Evolutionary conservation across 2,797 vertebrate genomes (phyloP).

Genomic region (Loris lydekkerianus): DNA sequence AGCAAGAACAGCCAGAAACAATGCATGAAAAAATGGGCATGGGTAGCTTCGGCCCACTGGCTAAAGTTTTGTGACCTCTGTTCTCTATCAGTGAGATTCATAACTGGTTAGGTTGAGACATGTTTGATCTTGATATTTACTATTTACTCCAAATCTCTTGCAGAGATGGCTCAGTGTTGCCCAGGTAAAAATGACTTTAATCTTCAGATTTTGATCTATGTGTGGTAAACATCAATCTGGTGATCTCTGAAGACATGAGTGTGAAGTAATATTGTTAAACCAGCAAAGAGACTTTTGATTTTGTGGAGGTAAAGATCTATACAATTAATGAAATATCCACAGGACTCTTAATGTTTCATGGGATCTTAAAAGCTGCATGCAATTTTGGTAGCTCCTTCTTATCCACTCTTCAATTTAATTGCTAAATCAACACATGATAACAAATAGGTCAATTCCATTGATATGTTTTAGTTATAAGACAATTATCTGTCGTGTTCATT

Average conservation of each 20-base stretch:
- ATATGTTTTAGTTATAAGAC: slow-evolving; percentile 14
- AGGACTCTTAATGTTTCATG: slow-evolving; percentile 31
- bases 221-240: not conserved
- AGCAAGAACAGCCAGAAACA: not conserved
- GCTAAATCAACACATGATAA: slow-evolving; percentile 8
- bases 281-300: not conserved
- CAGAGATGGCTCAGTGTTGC: not conserved
- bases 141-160: slow-evolving; percentile 4
- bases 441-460: not conserved
- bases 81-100: not conserved
- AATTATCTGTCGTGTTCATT: slow-evolving; percentile 25
- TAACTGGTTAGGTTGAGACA: not conserved
- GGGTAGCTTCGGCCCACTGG: not conserved
- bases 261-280: not conserved
- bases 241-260: not conserved
- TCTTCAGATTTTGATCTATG: slow-evolving; percentile 28
- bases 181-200: slow-evolving; percentile 52
- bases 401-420: slow-evolving; percentile 50
- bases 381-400: slow-evolving; percentile 27
- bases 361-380: slow-evolving; percentile 23
- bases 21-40: not conserved
- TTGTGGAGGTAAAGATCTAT: not conserved
- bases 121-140: not conserved
- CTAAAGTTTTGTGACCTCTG: not conserved
- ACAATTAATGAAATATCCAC: not conserved